Evolutionary conservation across 2,113 vertebrate species (phyloP).

Genomic region (Salvelinus fontinalis): DNA sequence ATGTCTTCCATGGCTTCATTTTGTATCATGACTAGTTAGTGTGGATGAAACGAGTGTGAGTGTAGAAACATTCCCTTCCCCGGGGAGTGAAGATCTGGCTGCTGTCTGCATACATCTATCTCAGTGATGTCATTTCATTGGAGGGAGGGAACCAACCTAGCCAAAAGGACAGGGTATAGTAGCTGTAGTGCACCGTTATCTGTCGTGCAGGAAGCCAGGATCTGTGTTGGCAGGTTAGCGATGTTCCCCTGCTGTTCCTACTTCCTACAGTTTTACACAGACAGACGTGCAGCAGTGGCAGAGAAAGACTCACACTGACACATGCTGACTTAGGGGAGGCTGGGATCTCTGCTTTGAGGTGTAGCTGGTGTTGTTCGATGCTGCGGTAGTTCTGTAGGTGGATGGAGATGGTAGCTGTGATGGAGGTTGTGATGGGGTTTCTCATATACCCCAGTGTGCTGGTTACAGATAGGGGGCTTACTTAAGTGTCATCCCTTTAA

Average conservation of each 20-base stretch:
- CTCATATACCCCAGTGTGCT: constrained; percentile 23
- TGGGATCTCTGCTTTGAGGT: constrained; percentile 35
- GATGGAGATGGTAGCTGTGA: background rate
- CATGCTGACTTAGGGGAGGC: constrained; percentile 62
- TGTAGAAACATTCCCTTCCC: no score
- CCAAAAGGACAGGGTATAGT: no score
- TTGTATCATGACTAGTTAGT: no score
- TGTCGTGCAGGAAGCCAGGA: constrained; percentile 20
- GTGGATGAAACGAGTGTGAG: no score
- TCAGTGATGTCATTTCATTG: background rate
- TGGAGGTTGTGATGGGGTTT: no score
- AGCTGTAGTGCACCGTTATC: no score
- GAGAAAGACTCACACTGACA: constrained; percentile 60
- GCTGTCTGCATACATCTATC: background rate
- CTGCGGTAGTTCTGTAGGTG: constrained; percentile 39
- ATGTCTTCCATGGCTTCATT: no score
- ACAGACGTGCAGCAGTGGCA: constrained; percentile 35
- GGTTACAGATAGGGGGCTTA: constrained; percentile 56
- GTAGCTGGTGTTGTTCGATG: constrained; percentile 48
- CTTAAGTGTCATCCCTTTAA: constrained; percentile 45
- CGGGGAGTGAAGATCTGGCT: no score
- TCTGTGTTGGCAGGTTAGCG: constrained; percentile 47
- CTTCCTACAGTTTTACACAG: constrained; percentile 56
- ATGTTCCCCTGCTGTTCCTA: constrained; percentile 56
- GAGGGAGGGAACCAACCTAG: background rate